phyloP scores from a whole-genome alignment of 2,113 vertebrate genomes.

The Spea multiplicata region DNA sequence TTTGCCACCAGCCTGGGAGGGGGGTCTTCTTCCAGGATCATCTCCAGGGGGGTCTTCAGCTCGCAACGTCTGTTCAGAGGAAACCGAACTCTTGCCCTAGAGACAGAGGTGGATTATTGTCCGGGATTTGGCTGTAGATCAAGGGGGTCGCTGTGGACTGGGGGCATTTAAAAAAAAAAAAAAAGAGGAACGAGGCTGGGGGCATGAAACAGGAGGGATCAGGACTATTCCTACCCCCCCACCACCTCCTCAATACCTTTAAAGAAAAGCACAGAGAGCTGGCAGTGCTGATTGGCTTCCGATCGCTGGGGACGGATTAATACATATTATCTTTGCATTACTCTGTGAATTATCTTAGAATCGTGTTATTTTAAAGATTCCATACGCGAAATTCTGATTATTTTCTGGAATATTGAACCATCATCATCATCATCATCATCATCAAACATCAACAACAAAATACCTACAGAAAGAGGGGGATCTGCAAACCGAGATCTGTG shows the following conservation, averaged over 20 bases:
- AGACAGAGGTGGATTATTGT: slow-evolving; percentile 12
- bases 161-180: slow-evolving; percentile 32
- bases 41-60: not conserved
- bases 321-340: not conserved
- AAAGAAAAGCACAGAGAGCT: slow-evolving; percentile 27
- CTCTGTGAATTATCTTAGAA: not conserved
- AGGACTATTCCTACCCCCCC: not conserved
- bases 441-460: too few species aligned
- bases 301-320: slow-evolving; percentile 4
- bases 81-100: slow-evolving; percentile 5
- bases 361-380: not conserved
- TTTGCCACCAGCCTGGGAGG: slow-evolving; percentile 6
- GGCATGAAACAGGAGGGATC: slow-evolving; percentile 12
- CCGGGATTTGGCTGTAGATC: slow-evolving; percentile 8
- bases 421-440: too few species aligned
- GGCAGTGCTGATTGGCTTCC: slow-evolving; percentile 2
- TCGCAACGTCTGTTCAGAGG: not conserved
- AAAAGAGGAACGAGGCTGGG: not conserved
- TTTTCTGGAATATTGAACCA: not conserved
- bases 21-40: not conserved
- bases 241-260: not conserved
- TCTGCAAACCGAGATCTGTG: not conserved
- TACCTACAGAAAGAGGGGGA: not conserved
- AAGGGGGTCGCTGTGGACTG: slow-evolving; percentile 9
- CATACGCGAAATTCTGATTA: not conserved